These are phyloP conservation scores for Chinchilla lanigera DNA, from an alignment of 2,113 vertebrate genomes.

Conservation along the genomic window DNA sequence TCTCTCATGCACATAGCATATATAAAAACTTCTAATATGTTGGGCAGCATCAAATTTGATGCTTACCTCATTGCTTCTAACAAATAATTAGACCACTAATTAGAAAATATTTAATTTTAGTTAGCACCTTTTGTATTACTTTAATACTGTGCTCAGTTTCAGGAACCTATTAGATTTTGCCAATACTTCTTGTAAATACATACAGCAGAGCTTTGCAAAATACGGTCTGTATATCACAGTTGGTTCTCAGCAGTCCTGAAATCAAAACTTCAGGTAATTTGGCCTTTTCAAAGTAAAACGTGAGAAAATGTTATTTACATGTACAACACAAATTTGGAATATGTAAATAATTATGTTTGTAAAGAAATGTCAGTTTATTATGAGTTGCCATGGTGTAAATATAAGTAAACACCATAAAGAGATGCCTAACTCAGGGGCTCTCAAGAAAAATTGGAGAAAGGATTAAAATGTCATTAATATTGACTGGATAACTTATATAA, in stretches of 20 bases:
- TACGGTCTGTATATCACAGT: not conserved
- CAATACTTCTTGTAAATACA: not conserved
- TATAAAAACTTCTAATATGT: not conserved
- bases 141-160: not conserved
- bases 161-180: not conserved
- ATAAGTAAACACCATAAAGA: not conserved
- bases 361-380: not conserved
- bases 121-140: not conserved
- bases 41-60: not conserved
- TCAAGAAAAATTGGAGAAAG: not conserved
- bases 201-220: not conserved
- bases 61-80: not conserved
- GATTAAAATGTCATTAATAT: not conserved
- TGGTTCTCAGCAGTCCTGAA: not conserved
- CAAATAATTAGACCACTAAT: not conserved
- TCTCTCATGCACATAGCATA: not conserved
- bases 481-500: not conserved
- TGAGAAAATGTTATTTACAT: not conserved
- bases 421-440: not conserved
- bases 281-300: slow-evolving; percentile 36
- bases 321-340: not conserved
- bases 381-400: not conserved
- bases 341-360: not conserved
- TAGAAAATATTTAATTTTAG: not conserved
- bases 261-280: slow-evolving; percentile 30